phyloP scores from a whole-genome alignment of 37 sponge, comb jelly and placozoan species.

The Spongia lamella region DNA sequence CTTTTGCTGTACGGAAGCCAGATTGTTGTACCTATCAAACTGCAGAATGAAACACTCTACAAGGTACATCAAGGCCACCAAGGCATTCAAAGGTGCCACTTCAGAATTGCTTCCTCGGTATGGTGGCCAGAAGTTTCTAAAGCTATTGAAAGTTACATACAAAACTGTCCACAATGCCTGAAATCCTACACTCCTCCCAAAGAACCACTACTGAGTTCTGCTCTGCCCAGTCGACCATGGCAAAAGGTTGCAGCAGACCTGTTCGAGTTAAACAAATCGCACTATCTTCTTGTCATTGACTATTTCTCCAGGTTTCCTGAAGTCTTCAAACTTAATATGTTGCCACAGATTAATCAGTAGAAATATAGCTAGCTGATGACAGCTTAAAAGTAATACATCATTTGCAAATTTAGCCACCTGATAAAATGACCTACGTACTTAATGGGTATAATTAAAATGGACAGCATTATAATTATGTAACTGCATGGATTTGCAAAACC shows the following conservation, averaged over 20 bases:
- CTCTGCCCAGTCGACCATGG: background rate
- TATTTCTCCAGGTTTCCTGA: background rate
- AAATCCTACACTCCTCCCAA: background rate
- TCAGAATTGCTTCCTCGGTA: background rate
- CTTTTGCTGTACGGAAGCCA: background rate
- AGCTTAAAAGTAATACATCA: too few species aligned
- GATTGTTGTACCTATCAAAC: background rate
- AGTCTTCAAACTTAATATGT: background rate
- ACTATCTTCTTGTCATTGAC: background rate
- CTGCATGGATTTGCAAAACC: too few species aligned
- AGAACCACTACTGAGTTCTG: background rate
- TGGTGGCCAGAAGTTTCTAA: conserved; percentile 2
- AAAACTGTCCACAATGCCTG: background rate
- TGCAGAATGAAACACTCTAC: background rate
- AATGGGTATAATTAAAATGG: too few species aligned
- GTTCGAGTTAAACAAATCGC: background rate
- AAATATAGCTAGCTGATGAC: too few species aligned
- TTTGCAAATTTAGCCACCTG: too few species aligned
- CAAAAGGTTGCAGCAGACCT: conserved; percentile 2
- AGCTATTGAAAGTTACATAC: background rate
- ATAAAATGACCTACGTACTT: too few species aligned
- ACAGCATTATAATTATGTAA: too few species aligned
- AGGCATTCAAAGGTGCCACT: conserved; percentile 1
- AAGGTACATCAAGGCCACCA: conserved; percentile 14
- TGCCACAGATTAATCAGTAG: too few species aligned